Evolutionary conservation across 2,888 invertebrate genomes (phyloP), one percentile per base, ranked within the genome.

Genomic region (Tipula helvola): DNA sequence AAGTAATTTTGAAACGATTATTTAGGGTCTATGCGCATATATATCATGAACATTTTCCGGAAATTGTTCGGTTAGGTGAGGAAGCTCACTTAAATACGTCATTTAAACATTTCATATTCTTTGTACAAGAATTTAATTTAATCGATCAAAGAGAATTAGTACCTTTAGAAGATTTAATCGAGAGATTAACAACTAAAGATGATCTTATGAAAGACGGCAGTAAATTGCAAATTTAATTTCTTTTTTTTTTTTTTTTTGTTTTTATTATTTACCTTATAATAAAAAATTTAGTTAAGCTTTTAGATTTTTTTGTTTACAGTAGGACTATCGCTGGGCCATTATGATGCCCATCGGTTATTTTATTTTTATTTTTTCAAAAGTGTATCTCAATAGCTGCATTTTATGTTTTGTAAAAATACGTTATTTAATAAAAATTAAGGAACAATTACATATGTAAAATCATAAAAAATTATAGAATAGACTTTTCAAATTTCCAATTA

Each of bases 21-120:
- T 99, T 99, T 92, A 95, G 99, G 90, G 99, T 99, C 87, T 99
- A 99, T 92, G 99, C 99, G 86, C 99, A 99, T 93, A 98, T 99
- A 90, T 99, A 99, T 93, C 99, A 99, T 93, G 98, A 99, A 91
- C 99, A 99, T 93, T 99, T 99, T 92, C 96, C 97, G 87, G 97
- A 99, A 93, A 98, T 99, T 88, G 98, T 99, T 87, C 97, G 98
- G 92, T 94, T 99, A 87, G 98, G 98, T 87, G 99, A 99, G 92
- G 99, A 99, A 92, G 99, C 99, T 87, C 99, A 99, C 92, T 95
- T 99, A 89, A 99, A 99, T 92, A 99, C 99, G 88, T 98, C 98
- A 89, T 99, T 99, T 93, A 99, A 99, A 91, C 99, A 99, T 93
- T 99, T 99, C 92, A 99, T 99, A 91, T 99, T 98, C 93, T 93